A percentile compares a stretch with the other conserved stretches of the same genome.
Conservation (phyloP, 2,113 vertebrate species). For the Pachypanchax playfairii region DNA sequence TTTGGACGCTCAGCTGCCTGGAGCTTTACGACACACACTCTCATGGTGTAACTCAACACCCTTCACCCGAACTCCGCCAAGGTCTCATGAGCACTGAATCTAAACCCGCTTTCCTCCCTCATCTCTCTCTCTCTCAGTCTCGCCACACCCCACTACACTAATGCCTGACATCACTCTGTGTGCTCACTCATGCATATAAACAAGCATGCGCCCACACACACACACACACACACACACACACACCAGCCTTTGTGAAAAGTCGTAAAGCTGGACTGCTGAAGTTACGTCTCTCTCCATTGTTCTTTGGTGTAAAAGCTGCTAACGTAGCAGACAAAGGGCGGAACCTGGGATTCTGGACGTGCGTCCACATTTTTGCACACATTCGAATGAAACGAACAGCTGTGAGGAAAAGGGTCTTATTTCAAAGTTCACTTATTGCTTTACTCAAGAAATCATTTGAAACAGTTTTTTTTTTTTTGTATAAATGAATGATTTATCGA, state of each 20-base stretch:
- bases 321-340: conserved; percentile 75
- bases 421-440: conserved; percentile 3
- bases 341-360: conserved; percentile 54
- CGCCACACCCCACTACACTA: conserved; percentile 62
- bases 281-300: conserved; percentile 71
- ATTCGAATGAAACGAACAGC: conserved; percentile 43
- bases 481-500: too few species aligned
- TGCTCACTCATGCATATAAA: conserved; percentile 34
- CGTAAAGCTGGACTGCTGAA: conserved; percentile 60
- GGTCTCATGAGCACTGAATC: conserved; percentile 60
- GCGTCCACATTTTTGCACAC: conserved; percentile 24
- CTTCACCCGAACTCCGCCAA: conserved; percentile 29
- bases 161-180: conserved; percentile 72
- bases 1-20: conserved; percentile 38
- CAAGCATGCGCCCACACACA: conserved; percentile 6
- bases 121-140: conserved; percentile 21
- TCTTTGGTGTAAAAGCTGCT: conserved; percentile 71
- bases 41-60: conserved; percentile 70
- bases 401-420: conserved; percentile 9
- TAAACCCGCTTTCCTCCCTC: conserved; percentile 25
- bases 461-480: too few species aligned
- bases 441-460: too few species aligned
- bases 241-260: conserved; percentile 20
- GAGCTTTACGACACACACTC: conserved; percentile 39
- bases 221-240: conserved; percentile 18